phyloP scores from a whole-genome alignment of 2,797 vertebrate genomes.

The Lophotriccus pileatus region DNA sequence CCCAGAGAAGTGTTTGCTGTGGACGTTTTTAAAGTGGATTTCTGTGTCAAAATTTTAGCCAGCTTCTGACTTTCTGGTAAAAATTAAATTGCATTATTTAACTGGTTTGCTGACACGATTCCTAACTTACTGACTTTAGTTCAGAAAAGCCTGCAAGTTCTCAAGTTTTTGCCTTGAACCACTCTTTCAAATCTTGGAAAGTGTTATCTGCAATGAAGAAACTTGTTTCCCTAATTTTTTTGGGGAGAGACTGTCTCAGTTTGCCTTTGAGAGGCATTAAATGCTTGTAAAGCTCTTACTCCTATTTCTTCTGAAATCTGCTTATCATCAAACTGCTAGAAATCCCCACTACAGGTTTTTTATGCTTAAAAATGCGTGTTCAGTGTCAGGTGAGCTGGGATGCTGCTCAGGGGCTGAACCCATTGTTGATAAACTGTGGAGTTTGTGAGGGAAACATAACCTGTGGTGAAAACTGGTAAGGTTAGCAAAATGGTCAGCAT shows the following conservation, averaged over 20 bases:
- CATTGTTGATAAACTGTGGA: background rate
- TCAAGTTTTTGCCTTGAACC: background rate
- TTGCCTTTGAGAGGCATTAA: background rate
- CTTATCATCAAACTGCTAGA: background rate
- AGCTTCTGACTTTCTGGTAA: background rate
- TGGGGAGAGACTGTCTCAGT: accelerated
- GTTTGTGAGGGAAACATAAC: background rate
- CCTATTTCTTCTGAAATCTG: background rate
- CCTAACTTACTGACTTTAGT: background rate
- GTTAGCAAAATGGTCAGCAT: background rate
- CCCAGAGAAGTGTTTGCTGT: background rate
- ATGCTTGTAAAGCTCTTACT: background rate
- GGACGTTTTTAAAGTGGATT: background rate
- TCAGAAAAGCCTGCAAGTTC: background rate
- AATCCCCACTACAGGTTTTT: background rate
- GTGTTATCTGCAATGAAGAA: background rate
- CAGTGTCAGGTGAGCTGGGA: background rate
- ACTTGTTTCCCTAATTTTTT: background rate
- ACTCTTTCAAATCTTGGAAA: background rate
- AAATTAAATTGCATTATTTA: background rate
- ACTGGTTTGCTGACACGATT: background rate
- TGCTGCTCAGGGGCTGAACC: background rate
- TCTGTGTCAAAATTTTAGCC: background rate
- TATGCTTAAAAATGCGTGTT: background rate
- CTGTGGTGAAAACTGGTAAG: background rate